Conservation (phyloP, 2,888 invertebrate species). For the Mallateleia sp. region DNA sequence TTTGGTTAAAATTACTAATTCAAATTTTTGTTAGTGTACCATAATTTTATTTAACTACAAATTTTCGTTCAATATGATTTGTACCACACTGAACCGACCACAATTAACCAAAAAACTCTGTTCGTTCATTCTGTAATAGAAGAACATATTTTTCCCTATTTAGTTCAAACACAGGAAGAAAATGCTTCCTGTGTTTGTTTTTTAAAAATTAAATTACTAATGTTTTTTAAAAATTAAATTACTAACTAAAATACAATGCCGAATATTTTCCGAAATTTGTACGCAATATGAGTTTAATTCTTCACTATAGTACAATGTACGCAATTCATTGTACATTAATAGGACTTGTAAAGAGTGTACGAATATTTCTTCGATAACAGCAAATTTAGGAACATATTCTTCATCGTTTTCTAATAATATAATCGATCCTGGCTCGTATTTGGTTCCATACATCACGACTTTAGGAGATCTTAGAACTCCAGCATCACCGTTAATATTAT, state of each 20-base stretch:
- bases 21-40: no score
- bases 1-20: no score
- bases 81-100: background rate
- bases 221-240: conserved; percentile 62
- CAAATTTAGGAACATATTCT: conserved; percentile 28
- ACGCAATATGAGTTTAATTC: conserved; percentile 29
- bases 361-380: conserved; percentile 16
- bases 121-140: conserved; percentile 44
- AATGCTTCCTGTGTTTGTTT: no score
- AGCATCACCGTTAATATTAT: background rate
- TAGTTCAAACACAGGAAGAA: conserved; percentile 24
- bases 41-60: background rate
- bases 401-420: conserved; percentile 52
- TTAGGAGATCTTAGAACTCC: conserved; percentile 14
- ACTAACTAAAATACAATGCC: conserved; percentile 6
- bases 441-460: conserved; percentile 41
- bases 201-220: no score
- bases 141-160: conserved; percentile 39
- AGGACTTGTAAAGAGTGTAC: background rate
- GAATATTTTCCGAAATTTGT: background rate
- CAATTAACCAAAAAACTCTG: conserved; percentile 50
- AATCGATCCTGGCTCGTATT: conserved; percentile 32
- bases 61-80: background rate
- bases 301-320: conserved; percentile 21
- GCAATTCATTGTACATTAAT: conserved; percentile 11